Evolutionary conservation across 2,888 invertebrate genomes (phyloP).

Genomic region (Xanthia icteritia): DNA sequence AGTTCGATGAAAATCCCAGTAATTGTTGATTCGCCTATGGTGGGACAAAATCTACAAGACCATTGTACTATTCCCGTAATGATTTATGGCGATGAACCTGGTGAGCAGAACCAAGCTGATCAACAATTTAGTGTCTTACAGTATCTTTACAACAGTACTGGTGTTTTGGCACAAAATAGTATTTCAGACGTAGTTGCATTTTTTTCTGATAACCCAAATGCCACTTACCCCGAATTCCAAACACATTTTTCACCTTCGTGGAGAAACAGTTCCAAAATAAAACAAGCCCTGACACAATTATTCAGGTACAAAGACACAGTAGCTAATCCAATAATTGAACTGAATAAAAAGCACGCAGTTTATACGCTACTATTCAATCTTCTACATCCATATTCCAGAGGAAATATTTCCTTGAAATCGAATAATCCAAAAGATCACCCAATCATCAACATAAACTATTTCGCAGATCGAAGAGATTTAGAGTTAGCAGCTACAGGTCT

Average conservation of each 20-base stretch:
- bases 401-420: constrained; percentile 89
- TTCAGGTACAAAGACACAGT: constrained; percentile 69
- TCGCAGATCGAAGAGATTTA: constrained; percentile 89
- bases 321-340: constrained; percentile 58
- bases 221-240: constrained; percentile 78
- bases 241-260: constrained; percentile 68
- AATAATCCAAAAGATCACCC: constrained; percentile 88
- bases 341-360: constrained; percentile 74
- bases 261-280: constrained; percentile 73
- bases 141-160: constrained; percentile 88
- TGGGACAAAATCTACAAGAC: constrained; percentile 90
- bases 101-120: constrained; percentile 68
- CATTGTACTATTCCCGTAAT: constrained; percentile 84
- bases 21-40: constrained; percentile 83
- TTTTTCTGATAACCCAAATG: constrained; percentile 71
- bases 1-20: constrained; percentile 78
- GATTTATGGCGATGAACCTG: constrained; percentile 77
- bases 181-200: constrained; percentile 89
- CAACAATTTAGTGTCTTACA: constrained; percentile 77
- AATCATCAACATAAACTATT: constrained; percentile 81
- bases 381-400: constrained; percentile 88
- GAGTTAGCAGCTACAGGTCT: constrained; percentile 76
- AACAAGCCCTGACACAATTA: constrained; percentile 4
- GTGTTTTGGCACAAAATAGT: constrained; percentile 84
- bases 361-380: constrained; percentile 79